Percentiles rank a stretch among this genome's conserved stretches.
Evolutionary conservation across 2,113 vertebrate species (phyloP).

Genomic region (Xyliphius kryptos): DNA sequence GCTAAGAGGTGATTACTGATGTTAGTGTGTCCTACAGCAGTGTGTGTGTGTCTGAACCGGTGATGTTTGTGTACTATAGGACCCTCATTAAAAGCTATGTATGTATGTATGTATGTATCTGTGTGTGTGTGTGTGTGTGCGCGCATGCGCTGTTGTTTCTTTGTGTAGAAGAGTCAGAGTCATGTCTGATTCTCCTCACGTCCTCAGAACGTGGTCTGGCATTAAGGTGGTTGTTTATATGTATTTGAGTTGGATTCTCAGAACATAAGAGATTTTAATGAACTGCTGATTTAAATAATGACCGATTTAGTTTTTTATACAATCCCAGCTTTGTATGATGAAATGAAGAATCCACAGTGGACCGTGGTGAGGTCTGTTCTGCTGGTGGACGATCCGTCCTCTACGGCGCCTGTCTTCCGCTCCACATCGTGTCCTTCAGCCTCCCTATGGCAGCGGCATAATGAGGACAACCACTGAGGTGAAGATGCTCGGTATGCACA

Average conservation of each 20-base stretch:
- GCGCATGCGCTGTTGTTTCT: too few relatives aligned
- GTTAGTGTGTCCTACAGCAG: too few relatives aligned
- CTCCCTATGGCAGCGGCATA: neutral
- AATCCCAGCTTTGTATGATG: too few relatives aligned
- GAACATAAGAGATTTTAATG: neutral
- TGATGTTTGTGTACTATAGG: too few relatives aligned
- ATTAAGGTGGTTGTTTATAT: neutral
- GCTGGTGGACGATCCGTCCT: conserved; percentile 12
- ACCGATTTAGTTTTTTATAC: too few relatives aligned
- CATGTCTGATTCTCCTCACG: conserved; percentile 1
- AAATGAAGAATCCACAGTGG: too few relatives aligned
- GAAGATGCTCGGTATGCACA: neutral
- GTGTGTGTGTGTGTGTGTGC: too few relatives aligned
- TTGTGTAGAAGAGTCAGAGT: neutral
- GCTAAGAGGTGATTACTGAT: too few relatives aligned
- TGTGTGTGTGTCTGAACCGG: too few relatives aligned
- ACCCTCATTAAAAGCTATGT: too few relatives aligned
- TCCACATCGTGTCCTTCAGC: neutral
- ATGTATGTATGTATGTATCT: too few relatives aligned
- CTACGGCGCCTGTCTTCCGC: conserved; percentile 2
- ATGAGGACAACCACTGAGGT: conserved; percentile 1
- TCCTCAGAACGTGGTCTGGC: neutral
- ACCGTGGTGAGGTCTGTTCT: neutral
- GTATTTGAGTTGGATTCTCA: neutral
- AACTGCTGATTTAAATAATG: too few relatives aligned